Base-by-base conservation (phyloP, 2,888 invertebrate species). In the Nemotelus nigrinus region DNA sequence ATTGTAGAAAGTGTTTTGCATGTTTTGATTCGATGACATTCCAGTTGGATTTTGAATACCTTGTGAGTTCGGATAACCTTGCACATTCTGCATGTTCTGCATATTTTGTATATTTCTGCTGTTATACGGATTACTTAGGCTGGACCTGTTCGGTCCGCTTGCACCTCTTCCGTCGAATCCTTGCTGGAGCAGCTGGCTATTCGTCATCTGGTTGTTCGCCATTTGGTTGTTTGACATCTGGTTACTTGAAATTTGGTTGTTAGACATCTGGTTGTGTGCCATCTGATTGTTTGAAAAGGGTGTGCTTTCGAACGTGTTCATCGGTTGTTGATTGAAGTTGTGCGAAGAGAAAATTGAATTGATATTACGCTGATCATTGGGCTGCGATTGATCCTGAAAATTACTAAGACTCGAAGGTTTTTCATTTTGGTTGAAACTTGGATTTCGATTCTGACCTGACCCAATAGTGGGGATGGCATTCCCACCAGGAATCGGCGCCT, bases 271-370 rank as follows among this genome's bases (percentile, higher is more conserved):
- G 8, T 57, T 45, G 2, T 55, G 43, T 3, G 50, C 6, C 48
- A 47, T 44, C 48, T 74, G 47, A 48, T 63, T 74, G 43, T 47
- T 60, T 8, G 63, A 41, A 47, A 47, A 44, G 44, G 10, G 63
- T 47, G 60, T 48, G 58, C 58, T 55, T 44, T 65, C 67, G 25
- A 76, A 67, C 76, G 67, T 65, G 6, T 78, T 78, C 8, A 39
- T 10, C 39, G 77, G 80, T 7, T 75, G 5, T 81, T 74, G 44
- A 79, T 47, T n/a, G 78, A 77, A 71, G 78, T 45, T 76, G 77
- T 43, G 80, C 78, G 2, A 79, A 45, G 57, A 77, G 45, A n/a
- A 58, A 39, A 45, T 50, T 2, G 7, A 58, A 53, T 63, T 55
- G 64, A 71, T 72, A 55, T 74, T 65, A 50, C 41, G 48, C 41